phyloP scores from a whole-genome alignment of 2,797 vertebrate genomes.

The Crenuchus spilurus region DNA sequence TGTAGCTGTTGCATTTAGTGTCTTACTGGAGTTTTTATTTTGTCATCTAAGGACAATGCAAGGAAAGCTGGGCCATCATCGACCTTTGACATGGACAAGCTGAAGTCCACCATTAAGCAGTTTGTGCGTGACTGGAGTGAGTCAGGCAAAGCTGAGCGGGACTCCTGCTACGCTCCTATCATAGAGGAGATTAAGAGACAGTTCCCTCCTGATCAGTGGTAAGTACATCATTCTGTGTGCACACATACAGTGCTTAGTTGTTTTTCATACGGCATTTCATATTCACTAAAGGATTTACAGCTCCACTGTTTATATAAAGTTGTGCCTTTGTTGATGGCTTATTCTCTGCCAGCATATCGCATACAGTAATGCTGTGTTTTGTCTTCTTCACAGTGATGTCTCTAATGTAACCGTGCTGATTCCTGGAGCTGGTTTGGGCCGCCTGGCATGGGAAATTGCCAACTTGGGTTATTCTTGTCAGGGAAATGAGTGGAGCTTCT shows the following conservation, averaged over 20 bases:
- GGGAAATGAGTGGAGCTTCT: constrained; percentile 99
- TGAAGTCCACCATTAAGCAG: constrained; percentile 99
- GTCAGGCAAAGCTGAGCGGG: constrained; percentile 88
- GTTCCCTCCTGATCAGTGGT: constrained; percentile 93
- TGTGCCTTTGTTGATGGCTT: too few species aligned
- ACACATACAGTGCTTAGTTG: too few species aligned
- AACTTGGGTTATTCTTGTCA: constrained; percentile 94
- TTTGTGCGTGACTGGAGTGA: constrained; percentile 99
- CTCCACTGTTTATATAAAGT: too few species aligned
- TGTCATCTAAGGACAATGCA: constrained; percentile 64
- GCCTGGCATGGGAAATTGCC: constrained; percentile 97
- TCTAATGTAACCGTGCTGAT: constrained; percentile 94
- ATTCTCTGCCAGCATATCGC: too few species aligned
- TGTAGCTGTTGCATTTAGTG: too few species aligned
- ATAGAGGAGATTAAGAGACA: constrained; percentile 91
- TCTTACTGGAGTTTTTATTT: not conserved
- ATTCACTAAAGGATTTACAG: too few species aligned
- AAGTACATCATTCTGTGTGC: constrained; percentile 48
- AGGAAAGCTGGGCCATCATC: constrained; percentile 86
- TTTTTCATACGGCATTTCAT: too few species aligned
- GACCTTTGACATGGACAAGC: constrained; percentile 99
- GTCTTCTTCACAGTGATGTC: constrained; percentile 81
- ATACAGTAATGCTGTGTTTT: not conserved
- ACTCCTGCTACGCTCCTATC: constrained; percentile 93
- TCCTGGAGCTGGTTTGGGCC: constrained; percentile 96